phyloP scores from a whole-genome alignment of 2,113 vertebrate species.

The Mobula hypostoma region DNA sequence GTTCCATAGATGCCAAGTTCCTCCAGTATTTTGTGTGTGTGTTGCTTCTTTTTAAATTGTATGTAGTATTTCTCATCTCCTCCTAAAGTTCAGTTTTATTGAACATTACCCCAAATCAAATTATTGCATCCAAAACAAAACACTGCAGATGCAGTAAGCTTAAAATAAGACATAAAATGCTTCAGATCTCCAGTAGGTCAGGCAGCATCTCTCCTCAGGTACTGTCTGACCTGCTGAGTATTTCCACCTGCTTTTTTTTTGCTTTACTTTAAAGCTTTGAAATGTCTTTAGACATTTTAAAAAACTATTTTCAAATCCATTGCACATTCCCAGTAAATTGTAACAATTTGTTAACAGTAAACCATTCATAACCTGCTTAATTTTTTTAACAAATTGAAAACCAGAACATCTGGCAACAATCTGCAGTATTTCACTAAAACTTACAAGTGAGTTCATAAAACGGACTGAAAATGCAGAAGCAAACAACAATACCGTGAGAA shows the following conservation, averaged over 20 bases:
- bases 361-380: background rate
- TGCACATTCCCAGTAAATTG: background rate
- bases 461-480: background rate
- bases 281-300: background rate
- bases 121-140: too few relatives aligned
- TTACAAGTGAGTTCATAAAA: background rate
- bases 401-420: background rate
- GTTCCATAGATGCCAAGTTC: too few relatives aligned
- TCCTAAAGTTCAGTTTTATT: too few relatives aligned
- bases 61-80: background rate
- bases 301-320: background rate
- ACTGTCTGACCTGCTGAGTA: too few relatives aligned
- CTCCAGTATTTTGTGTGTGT: too few relatives aligned
- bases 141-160: too few relatives aligned
- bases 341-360: background rate
- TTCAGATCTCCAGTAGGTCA: too few relatives aligned
- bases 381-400: background rate
- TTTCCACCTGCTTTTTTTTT: too few relatives aligned
- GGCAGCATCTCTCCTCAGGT: too few relatives aligned
- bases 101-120: too few relatives aligned
- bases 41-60: background rate
- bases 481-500: background rate
- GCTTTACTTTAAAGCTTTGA: background rate
- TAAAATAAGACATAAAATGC: too few relatives aligned
- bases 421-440: background rate